Percentiles rank a stretch among this genome's conserved stretches.
Conservation (phyloP, 2,113 vertebrate species). For the Ptyas mucosa region DNA sequence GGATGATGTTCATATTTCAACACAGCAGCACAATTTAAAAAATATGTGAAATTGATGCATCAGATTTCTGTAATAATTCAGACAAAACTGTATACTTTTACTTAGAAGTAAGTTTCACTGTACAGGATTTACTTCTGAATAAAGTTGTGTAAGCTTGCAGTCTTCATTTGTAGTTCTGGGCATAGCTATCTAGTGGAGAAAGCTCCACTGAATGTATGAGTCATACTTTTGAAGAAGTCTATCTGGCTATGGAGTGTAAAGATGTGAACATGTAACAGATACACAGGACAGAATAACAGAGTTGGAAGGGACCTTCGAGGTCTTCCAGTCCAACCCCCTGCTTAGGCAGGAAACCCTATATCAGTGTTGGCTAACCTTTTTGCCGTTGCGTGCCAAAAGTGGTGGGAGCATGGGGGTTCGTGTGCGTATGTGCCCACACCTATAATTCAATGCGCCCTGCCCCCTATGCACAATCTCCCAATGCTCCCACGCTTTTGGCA, state of each 20-base stretch:
- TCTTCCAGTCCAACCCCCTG: neutral
- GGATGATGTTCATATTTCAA: neutral
- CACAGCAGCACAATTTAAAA: neutral
- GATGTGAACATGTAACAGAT: neutral
- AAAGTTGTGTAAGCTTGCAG: neutral
- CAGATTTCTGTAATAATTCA: neutral
- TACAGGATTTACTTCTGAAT: neutral
- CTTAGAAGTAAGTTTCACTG: neutral
- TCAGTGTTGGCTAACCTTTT: too few species aligned
- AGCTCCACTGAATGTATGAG: neutral
- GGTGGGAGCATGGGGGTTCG: too few species aligned
- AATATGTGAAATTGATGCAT: neutral
- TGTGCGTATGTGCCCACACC: too few species aligned
- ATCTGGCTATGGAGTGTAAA: neutral
- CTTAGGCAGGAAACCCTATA: neutral
- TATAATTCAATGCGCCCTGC: too few species aligned
- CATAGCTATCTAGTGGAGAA: neutral
- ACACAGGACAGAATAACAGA: neutral
- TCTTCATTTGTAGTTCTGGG: neutral
- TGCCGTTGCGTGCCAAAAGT: too few species aligned
- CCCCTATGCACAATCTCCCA: too few species aligned
- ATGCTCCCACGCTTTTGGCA: too few species aligned
- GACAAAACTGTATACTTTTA: neutral
- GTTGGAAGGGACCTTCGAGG: neutral
- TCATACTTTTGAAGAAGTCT: neutral